Conservation (phyloP, 1,140 invertebrate genomes). For the Ditylenchus dipsaci region DNA sequence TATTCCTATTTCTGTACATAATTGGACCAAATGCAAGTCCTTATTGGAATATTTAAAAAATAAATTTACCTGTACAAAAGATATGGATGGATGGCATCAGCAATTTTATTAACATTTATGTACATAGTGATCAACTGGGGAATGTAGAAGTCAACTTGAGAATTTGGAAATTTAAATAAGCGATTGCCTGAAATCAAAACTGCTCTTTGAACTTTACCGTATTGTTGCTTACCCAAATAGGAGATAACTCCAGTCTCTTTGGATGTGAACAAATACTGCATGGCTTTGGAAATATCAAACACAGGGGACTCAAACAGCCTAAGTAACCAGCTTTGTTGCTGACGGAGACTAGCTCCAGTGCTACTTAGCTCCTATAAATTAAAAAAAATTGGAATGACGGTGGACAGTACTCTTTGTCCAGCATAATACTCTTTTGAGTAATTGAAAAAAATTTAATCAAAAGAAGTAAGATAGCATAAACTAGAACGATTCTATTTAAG, state of each 20-base stretch:
- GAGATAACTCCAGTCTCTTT: constrained; percentile 93
- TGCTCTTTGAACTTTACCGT: not conserved
- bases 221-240: constrained; percentile 72
- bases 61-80: constrained; percentile 74
- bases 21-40: no score
- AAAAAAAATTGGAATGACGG: no score
- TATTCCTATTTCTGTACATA: no score
- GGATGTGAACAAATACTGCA: constrained; percentile 94
- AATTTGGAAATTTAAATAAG: constrained; percentile 85
- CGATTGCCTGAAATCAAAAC: constrained; percentile 71
- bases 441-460: no score
- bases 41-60: constrained; percentile 17
- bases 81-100: constrained; percentile 89
- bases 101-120: constrained; percentile 91
- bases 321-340: constrained; percentile 68
- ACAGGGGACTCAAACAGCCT: constrained; percentile 90
- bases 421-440: no score
- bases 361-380: constrained; percentile 5
- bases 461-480: no score
- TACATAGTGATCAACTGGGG: constrained; percentile 97
- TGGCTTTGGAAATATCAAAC: constrained; percentile 94
- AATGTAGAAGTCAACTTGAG: constrained; percentile 92
- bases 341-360: not conserved
- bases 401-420: no score
- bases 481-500: no score